These are phyloP conservation scores for Lerista edwardsae DNA, from an alignment of 2,797 vertebrate genomes.

Conservation along the genomic window DNA sequence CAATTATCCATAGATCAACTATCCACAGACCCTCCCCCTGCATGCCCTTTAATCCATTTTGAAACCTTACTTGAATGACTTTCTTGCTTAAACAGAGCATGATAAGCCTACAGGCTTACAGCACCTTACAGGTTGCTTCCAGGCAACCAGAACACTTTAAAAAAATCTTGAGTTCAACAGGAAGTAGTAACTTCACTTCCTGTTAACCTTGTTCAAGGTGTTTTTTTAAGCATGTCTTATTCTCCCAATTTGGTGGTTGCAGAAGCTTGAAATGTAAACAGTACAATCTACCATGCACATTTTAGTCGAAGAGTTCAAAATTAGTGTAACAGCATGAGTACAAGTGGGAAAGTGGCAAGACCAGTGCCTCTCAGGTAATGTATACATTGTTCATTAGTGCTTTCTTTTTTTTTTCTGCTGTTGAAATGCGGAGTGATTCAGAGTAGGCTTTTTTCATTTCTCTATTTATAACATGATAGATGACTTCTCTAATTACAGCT, in stretches of 20 bases:
- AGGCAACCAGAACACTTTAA: too few species aligned
- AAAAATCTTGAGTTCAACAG: too few species aligned
- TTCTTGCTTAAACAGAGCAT: too few species aligned
- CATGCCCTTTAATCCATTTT: too few species aligned
- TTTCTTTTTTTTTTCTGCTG: background rate
- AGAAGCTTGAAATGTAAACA: background rate
- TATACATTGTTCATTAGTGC: background rate
- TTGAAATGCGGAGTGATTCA: background rate
- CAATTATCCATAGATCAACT: too few species aligned
- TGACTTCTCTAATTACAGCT: slow-evolving; percentile 1
- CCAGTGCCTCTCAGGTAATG: background rate
- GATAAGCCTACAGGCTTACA: too few species aligned
- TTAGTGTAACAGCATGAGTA: background rate
- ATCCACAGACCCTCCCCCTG: too few species aligned
- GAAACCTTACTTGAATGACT: too few species aligned
- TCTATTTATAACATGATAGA: slow-evolving; percentile 14
- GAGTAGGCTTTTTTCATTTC: background rate
- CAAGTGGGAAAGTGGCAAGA: background rate
- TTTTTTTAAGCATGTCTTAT: too few species aligned
- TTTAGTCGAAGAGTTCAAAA: background rate
- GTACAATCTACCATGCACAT: background rate
- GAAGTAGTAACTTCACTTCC: too few species aligned
- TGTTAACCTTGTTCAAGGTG: too few species aligned
- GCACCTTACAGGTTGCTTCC: too few species aligned
- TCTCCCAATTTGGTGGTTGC: background rate